These are phyloP conservation scores for Cyprinodon brontotheroides DNA, from an alignment of 2,113 vertebrate species.

Conservation along the genomic window DNA sequence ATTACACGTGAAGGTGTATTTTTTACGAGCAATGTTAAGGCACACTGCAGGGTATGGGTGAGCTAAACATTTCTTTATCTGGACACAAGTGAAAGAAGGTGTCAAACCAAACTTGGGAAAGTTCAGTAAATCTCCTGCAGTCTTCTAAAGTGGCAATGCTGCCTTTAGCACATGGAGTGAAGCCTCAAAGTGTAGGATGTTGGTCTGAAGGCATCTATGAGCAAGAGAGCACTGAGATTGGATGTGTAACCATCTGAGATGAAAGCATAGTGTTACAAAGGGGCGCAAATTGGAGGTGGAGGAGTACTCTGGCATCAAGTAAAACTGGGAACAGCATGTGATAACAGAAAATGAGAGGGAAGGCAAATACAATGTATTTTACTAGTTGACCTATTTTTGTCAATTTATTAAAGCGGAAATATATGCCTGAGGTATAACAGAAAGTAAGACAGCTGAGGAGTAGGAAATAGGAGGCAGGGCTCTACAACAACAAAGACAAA, in stretches of 20 bases:
- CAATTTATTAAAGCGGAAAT: constrained; percentile 7
- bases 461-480: background rate
- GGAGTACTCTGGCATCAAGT: constrained; percentile 24
- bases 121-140: constrained; percentile 3
- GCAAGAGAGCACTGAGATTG: constrained; percentile 27
- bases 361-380: background rate
- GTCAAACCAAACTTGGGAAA: constrained; percentile 1
- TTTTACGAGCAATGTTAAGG: constrained; percentile 2
- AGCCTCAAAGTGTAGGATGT: constrained; percentile 33
- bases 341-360: constrained; percentile 7
- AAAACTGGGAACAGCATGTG: constrained; percentile 3
- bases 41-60: background rate
- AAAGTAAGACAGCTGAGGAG: background rate
- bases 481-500: background rate
- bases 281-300: constrained; percentile 15
- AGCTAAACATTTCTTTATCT: background rate
- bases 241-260: constrained; percentile 37
- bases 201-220: constrained; percentile 8
- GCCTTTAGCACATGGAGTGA: constrained; percentile 9
- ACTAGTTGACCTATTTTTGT: constrained; percentile 35
- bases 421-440: background rate
- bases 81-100: constrained; percentile 10
- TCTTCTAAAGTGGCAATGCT: constrained; percentile 16
- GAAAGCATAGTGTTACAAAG: constrained; percentile 26
- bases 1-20: background rate